Evolutionary conservation across 2,888 invertebrate genomes (phyloP), one percentile per base, ranked within the genome.

Genomic region (Lasioglossum morio): DNA sequence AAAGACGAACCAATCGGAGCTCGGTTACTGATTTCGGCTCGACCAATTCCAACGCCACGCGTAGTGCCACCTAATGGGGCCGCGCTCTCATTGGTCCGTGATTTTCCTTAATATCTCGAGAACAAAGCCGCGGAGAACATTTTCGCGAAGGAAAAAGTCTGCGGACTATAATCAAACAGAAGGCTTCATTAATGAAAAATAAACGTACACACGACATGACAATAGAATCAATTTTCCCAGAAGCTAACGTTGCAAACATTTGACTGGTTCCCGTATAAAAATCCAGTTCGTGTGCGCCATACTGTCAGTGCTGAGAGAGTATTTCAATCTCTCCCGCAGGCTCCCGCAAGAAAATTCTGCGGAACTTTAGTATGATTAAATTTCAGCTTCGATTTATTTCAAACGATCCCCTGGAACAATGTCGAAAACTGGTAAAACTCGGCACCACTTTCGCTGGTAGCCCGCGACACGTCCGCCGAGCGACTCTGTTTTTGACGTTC

Each of bases 401-500:
- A 16, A 14, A 63, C 27, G 63, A 7, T 5, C 30, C 30, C 30
- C 30, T 7, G 30, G 63, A 30, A 30, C 30, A 19, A 63, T 16
- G 63, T 63, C 16, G 30, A 19, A 3, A 63, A 27, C 63, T 7
- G 63, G 7, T 63, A 63, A 63, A 30, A 30, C 63, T 63, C 63
- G 30, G 63, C n/a, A n/a, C 14, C 16, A 69, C 34, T 69, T 69
- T 10, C 66, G 34, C 19, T 7, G 30, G 1, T 1, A 27, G 4
- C 4, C 34, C 8, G 34, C 19, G 66, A 69, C 30, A 46, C 66
- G 23, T 63, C 43, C 66, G 34, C 14, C 14, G 53, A 53, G 37
- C 37, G 66, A 46, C 40, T 70, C 40, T 53, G 30, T 19, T 77
- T 40, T 77, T 43, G 43, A 66, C 72, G 79, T 82, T 81, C 81